A percentile compares a stretch with the other conserved stretches of the same genome.
Evolutionary conservation across 2,113 vertebrate genomes (phyloP).

Genomic region (Orcinus orca): DNA sequence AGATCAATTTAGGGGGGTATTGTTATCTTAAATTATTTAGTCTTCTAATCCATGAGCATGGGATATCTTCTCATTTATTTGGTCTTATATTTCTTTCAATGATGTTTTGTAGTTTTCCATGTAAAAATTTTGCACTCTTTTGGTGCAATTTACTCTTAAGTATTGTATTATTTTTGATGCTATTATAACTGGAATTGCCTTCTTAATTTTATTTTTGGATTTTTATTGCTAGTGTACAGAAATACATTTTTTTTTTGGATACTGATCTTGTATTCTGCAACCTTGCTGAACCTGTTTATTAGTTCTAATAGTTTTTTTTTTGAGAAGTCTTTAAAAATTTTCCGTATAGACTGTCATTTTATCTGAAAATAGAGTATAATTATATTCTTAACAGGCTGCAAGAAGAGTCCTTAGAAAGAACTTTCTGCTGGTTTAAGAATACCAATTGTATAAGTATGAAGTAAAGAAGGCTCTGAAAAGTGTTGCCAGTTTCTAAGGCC

Average conservation of each 20-base stretch:
- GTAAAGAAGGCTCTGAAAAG: neutral
- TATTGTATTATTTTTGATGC: constrained; percentile 1
- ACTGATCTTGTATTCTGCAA: neutral
- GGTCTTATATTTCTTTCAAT: neutral
- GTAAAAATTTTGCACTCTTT: neutral
- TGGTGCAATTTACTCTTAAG: neutral
- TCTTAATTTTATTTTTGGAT: constrained; percentile 7
- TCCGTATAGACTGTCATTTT: neutral
- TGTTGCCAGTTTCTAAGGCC: neutral
- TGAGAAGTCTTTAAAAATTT: neutral
- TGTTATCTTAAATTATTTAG: neutral
- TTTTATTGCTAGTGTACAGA: neutral
- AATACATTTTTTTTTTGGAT: neutral
- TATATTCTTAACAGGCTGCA: neutral
- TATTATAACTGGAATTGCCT: neutral
- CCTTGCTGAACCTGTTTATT: neutral
- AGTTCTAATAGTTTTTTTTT: neutral
- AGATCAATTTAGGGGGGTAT: neutral
- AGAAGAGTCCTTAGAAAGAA: neutral
- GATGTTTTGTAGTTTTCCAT: neutral
- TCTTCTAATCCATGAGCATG: neutral
- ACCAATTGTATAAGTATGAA: neutral
- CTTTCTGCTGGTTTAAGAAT: neutral
- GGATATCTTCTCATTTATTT: neutral
- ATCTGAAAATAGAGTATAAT: neutral